Percentiles rank a stretch among this genome's conserved stretches.
These are phyloP conservation scores for Rhynchonycteris naso DNA, from an alignment of 2,797 vertebrate genomes.

Conservation along the genomic window DNA sequence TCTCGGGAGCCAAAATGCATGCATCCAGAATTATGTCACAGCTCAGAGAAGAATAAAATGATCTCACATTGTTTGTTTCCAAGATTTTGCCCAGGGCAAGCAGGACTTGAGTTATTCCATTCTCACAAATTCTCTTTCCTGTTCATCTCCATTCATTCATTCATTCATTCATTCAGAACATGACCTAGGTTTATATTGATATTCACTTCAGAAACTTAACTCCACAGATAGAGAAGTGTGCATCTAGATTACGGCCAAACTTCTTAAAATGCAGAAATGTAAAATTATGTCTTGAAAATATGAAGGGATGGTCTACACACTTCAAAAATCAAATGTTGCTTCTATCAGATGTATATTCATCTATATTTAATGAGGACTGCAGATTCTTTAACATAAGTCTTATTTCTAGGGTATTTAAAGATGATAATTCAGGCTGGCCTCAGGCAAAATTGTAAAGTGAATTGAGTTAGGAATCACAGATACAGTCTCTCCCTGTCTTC, in stretches of 20 bases:
- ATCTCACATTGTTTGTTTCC: conserved; percentile 23
- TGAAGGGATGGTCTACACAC: too few relatives aligned
- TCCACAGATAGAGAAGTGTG: too few relatives aligned
- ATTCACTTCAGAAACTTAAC: too few relatives aligned
- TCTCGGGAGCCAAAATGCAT: not conserved
- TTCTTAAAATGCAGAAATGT: too few relatives aligned
- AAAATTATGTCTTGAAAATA: too few relatives aligned
- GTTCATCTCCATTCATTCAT: not conserved
- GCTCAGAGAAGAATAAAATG: conserved; percentile 15
- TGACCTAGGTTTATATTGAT: too few relatives aligned
- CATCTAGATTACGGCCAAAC: too few relatives aligned
- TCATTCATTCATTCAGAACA: too few relatives aligned
- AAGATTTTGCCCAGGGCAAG: conserved; percentile 55
- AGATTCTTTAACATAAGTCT: conserved; percentile 58
- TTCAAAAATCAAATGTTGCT: too few relatives aligned
- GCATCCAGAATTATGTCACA: conserved; percentile 41
- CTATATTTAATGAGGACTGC: conserved; percentile 63
- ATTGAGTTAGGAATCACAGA: conserved; percentile 17
- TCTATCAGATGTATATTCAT: not conserved
- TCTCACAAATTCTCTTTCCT: conserved; percentile 15
- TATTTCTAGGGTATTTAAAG: conserved; percentile 54
- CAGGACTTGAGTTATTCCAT: conserved; percentile 38
- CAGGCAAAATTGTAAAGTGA: conserved; percentile 57
- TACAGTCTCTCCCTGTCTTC: not conserved
- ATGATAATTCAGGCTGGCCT: conserved; percentile 43